Percentiles rank a stretch among this genome's conserved stretches.
Evolutionary conservation across 2,797 vertebrate genomes (phyloP).

Genomic region (Valencia hispanica): DNA sequence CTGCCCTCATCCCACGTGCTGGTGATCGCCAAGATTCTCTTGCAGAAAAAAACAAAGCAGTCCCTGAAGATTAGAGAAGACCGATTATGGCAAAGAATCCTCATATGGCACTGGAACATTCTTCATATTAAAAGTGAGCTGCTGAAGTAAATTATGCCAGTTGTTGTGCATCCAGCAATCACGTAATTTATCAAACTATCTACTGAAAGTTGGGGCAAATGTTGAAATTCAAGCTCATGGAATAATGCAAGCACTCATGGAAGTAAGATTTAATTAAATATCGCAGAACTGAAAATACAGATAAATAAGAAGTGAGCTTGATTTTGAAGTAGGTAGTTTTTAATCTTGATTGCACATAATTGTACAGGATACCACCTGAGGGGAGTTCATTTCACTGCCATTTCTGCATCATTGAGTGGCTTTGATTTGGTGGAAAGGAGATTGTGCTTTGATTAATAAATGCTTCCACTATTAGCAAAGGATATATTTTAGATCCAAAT

Average conservation of each 20-base stretch:
- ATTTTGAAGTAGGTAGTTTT: constrained; percentile 72
- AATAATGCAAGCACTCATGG: constrained; percentile 55
- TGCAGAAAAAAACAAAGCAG: constrained; percentile 72
- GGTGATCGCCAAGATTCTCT: constrained; percentile 69
- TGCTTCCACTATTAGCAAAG: constrained; percentile 55
- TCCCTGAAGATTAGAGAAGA: constrained; percentile 72
- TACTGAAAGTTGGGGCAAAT: constrained; percentile 55
- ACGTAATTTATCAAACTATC: constrained; percentile 64
- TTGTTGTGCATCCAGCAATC: constrained; percentile 64
- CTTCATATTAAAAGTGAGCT: constrained; percentile 65
- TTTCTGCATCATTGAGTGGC: constrained; percentile 69
- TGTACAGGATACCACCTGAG: constrained; percentile 75
- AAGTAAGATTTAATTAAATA: constrained; percentile 72
- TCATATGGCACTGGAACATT: constrained; percentile 64
- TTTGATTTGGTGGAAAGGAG: constrained; percentile 67
- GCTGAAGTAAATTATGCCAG: constrained; percentile 65
- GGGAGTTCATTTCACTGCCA: constrained; percentile 51
- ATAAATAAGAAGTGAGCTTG: constrained; percentile 62
- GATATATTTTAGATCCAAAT: constrained; percentile 32
- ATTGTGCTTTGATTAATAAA: constrained; percentile 68
- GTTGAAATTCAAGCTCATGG: constrained; percentile 60
- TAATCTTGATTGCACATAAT: constrained; percentile 78
- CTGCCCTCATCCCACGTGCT: constrained; percentile 70
- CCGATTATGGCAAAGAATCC: constrained; percentile 71
- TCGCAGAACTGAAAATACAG: constrained; percentile 57